Evolutionary conservation across 2,797 vertebrate genomes (phyloP).

Genomic region (Microctenopoma stevenorrisi): DNA sequence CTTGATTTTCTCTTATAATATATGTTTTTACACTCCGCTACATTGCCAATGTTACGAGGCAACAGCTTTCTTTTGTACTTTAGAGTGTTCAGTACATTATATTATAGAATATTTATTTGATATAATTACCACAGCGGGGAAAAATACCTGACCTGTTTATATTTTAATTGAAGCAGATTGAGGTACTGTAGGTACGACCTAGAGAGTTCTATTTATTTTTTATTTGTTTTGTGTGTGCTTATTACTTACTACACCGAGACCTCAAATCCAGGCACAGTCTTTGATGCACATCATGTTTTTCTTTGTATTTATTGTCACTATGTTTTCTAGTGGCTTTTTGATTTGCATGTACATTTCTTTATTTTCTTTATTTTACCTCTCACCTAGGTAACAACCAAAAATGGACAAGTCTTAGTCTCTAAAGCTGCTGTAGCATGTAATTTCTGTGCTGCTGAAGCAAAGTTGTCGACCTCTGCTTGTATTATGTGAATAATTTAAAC

Average conservation of each 20-base stretch:
- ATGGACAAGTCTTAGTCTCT: slow-evolving; percentile 56
- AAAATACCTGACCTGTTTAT: background rate
- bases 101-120: slow-evolving; percentile 22
- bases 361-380: no score
- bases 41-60: slow-evolving; percentile 3
- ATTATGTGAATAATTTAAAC: slow-evolving; percentile 83
- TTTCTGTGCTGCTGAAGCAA: slow-evolving; percentile 78
- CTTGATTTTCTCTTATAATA: slow-evolving; percentile 26
- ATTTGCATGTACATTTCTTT: background rate
- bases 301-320: no score
- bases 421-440: slow-evolving; percentile 72
- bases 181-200: background rate
- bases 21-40: slow-evolving; percentile 6
- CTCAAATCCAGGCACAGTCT: no score
- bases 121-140: slow-evolving; percentile 39
- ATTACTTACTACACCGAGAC: no score
- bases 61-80: slow-evolving; percentile 28
- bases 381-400: slow-evolving; percentile 69
- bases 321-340: no score
- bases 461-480: slow-evolving; percentile 69
- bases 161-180: slow-evolving; percentile 8
- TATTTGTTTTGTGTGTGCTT: no score
- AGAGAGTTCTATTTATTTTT: background rate
- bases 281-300: no score
- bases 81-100: slow-evolving; percentile 26